phyloP scores from a whole-genome alignment of 2,888 invertebrate genomes.

The Epinotia brunnichana region DNA sequence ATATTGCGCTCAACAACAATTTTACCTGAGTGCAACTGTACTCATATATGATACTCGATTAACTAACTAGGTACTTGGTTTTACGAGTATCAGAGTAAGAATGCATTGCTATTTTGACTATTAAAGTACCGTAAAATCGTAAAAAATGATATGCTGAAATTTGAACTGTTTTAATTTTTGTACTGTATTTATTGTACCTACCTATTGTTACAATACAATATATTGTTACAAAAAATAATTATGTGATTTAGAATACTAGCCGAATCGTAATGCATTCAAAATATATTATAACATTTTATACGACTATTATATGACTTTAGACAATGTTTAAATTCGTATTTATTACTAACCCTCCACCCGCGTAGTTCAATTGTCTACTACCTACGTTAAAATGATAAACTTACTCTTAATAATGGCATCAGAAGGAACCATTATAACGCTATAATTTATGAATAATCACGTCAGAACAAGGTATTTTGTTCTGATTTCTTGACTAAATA shows the following conservation, averaged over 20 bases:
- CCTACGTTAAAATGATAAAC: conserved; percentile 23
- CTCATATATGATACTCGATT: no score
- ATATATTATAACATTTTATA: neutral
- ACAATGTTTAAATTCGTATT: neutral
- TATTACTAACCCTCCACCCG: conserved; percentile 9
- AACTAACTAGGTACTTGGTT: no score
- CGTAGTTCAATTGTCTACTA: conserved; percentile 31
- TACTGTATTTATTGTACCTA: no score
- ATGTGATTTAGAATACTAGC: neutral
- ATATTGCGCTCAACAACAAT: no score
- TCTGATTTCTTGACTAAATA: neutral
- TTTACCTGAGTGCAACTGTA: no score
- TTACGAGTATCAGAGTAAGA: neutral
- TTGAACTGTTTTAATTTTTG: neutral
- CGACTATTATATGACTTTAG: conserved; percentile 1
- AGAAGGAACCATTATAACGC: neutral
- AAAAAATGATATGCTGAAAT: neutral
- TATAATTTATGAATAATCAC: neutral
- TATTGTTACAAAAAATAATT: no score
- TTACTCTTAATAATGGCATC: conserved; percentile 2
- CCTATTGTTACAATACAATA: no score
- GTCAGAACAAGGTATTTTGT: neutral
- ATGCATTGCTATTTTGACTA: conserved; percentile 1
- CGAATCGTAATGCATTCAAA: conserved; percentile 7
- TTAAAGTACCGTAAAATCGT: neutral